Evolutionary conservation across 2,113 vertebrate species (phyloP).

Genomic region (Charadrius vociferus): DNA sequence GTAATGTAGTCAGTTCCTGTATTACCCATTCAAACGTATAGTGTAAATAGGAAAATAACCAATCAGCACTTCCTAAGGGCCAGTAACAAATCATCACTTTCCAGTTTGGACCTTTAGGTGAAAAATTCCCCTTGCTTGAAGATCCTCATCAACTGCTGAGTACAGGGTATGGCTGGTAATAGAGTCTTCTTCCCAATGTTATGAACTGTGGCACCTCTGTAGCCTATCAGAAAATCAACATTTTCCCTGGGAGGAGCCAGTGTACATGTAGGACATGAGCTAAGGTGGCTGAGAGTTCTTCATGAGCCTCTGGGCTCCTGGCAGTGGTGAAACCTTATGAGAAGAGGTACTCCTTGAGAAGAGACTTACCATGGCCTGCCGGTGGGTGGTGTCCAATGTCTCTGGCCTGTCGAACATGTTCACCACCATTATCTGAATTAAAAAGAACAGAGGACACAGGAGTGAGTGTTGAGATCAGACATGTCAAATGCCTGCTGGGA

Average conservation of each 20-base stretch:
- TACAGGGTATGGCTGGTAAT: not conserved
- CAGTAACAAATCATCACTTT: not conserved
- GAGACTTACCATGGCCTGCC: not conserved
- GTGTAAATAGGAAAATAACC: not conserved
- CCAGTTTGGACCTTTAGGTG: not conserved
- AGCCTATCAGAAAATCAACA: not conserved
- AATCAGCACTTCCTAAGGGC: not conserved
- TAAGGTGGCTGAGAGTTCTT: not conserved
- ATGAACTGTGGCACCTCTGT: not conserved
- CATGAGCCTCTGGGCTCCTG: not conserved
- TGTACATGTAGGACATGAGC: not conserved
- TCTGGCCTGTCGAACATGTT: conserved; percentile 14
- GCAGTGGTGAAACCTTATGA: not conserved
- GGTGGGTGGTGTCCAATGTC: not conserved
- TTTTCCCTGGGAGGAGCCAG: not conserved
- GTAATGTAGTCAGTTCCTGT: not conserved
- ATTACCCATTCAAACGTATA: not conserved
- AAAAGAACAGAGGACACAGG: not conserved
- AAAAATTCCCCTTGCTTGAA: not conserved
- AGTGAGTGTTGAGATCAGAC: not conserved
- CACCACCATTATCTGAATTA: not conserved
- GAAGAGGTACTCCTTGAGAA: not conserved
- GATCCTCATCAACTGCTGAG: not conserved
- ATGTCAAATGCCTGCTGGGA: not conserved
- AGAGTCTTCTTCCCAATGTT: rapidly evolving